Base-by-base conservation (phyloP, 2,797 vertebrate genomes). In the Todus mexicanus region DNA sequence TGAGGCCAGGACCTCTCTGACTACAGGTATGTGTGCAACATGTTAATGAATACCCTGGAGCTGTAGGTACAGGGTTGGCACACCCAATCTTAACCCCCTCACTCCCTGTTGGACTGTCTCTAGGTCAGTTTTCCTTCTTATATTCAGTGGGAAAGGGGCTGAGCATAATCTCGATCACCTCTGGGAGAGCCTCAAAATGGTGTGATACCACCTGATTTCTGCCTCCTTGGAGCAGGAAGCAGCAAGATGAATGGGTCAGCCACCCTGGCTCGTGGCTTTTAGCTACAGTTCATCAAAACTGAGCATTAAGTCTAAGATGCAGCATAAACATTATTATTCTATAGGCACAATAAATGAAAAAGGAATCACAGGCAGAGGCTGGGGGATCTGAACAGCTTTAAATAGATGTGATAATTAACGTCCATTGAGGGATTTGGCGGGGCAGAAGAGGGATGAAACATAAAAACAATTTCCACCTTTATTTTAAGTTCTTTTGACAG, bases 401-500 rank as follows among this genome's bases (percentile, higher is more conserved):
- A 84, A 86, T 89, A 69, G 84, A 84, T 92, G 90, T 92, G 87
- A 82, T 89, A 90, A 68, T 81, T 88, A 88, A 68, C 2, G 33
- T 72, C 82, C 68, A 75, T 20, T 22, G 37, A 84, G 38, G n/a
- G 45, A 50, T 68, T 6, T 37, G 66, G 51, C 33, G 60, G 35
- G 31, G 19, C 90, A 72, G 82, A 76, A 68, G 72, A 87, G 53
- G 15, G 66, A 66, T 2, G 1, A 69, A 26, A 57, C 9, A 17
- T 70, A 70, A 92, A 88, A 96, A 93, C 37, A 64, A 77, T 94
- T 95, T 69, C 71, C 76, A 94, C 86, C 90, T 90, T 94, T 93
- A 80, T 96, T 72, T 90, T 79, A 93, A 94, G 89, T 90, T 93
- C 42, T 94, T 94, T 85, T 79, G 76, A 97, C 93, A 86, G 84